Percentiles rank a stretch among this genome's conserved stretches.
Conservation (phyloP, 1,140 invertebrate genomes). For the Cyclargus thomasi region DNA sequence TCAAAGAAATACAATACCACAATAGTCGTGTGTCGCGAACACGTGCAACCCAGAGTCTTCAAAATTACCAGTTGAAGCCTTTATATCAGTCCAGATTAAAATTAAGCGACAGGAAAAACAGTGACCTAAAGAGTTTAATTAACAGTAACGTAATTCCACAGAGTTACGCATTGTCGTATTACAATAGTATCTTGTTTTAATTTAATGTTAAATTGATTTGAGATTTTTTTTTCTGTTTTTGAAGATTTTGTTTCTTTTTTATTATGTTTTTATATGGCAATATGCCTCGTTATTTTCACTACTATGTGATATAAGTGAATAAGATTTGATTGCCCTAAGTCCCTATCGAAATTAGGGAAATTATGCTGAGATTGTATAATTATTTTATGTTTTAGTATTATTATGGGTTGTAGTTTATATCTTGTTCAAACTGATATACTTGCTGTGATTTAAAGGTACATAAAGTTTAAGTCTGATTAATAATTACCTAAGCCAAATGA, state of each 20-base stretch:
- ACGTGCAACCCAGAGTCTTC: not conserved
- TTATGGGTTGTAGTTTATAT: too few relatives aligned
- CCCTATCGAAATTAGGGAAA: not conserved
- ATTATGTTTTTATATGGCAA: not conserved
- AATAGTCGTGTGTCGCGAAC: slow-evolving; percentile 14
- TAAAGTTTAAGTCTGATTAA: not conserved
- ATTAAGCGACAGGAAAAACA: slow-evolving; percentile 8
- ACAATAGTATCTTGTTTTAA: slow-evolving; percentile 14
- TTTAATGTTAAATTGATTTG: not conserved
- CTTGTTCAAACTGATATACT: too few relatives aligned
- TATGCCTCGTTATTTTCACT: not conserved
- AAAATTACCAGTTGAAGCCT: slow-evolving; percentile 13
- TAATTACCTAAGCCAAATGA: not conserved
- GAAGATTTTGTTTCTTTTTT: not conserved
- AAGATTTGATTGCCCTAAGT: not conserved
- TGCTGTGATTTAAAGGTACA: slow-evolving; percentile 3
- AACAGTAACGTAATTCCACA: slow-evolving; percentile 15
- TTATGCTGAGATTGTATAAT: not conserved
- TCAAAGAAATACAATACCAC: slow-evolving; percentile 20
- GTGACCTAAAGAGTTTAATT: slow-evolving; percentile 16
- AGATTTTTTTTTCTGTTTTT: not conserved
- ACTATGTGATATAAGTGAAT: not conserved
- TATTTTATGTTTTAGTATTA: too few relatives aligned
- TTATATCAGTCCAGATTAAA: slow-evolving; percentile 15
- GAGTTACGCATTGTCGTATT: slow-evolving; percentile 12